phyloP scores from a whole-genome alignment of 2,888 invertebrate genomes.

The Cacoxenus indagator region DNA sequence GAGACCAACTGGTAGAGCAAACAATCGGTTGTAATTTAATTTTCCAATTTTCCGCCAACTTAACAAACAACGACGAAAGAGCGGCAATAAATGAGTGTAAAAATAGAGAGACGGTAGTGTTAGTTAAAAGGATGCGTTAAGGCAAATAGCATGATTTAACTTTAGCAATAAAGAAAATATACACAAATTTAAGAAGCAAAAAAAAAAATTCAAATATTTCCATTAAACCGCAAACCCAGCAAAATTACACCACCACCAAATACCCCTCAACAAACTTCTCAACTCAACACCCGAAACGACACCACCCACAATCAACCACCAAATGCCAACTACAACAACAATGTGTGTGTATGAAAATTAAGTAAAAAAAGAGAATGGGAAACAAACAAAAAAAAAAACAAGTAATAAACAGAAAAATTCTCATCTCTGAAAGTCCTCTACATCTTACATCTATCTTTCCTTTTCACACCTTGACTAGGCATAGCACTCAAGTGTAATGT shows the following conservation, averaged over 20 bases:
- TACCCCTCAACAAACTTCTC: not conserved
- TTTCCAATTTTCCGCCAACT: slow-evolving; percentile 25
- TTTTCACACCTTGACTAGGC: not conserved
- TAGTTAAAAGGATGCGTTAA: not conserved
- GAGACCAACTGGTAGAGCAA: not conserved
- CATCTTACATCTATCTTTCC: too few species aligned
- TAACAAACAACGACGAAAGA: too few species aligned
- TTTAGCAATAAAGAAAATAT: not conserved
- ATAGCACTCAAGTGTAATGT: not conserved
- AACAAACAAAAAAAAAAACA: slow-evolving; percentile 7
- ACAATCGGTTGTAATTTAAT: slow-evolving; percentile 15
- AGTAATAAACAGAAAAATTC: not conserved
- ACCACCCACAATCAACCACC: slow-evolving; percentile 10
- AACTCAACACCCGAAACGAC: slow-evolving; percentile 37
- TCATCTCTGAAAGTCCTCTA: slow-evolving; percentile 18
- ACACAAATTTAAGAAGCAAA: not conserved
- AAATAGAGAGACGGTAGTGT: slow-evolving; percentile 42
- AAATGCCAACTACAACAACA: not conserved
- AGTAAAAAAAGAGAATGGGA: not conserved
- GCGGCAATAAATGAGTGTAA: slow-evolving; percentile 19
- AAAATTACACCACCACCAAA: not conserved
- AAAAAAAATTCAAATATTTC: slow-evolving; percentile 29
- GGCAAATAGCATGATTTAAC: not conserved
- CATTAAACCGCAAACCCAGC: slow-evolving; percentile 41
- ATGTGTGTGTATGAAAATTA: too few species aligned